phyloP scores from a whole-genome alignment of 2,888 invertebrate genomes.

The Cryptocephalus moraei region DNA sequence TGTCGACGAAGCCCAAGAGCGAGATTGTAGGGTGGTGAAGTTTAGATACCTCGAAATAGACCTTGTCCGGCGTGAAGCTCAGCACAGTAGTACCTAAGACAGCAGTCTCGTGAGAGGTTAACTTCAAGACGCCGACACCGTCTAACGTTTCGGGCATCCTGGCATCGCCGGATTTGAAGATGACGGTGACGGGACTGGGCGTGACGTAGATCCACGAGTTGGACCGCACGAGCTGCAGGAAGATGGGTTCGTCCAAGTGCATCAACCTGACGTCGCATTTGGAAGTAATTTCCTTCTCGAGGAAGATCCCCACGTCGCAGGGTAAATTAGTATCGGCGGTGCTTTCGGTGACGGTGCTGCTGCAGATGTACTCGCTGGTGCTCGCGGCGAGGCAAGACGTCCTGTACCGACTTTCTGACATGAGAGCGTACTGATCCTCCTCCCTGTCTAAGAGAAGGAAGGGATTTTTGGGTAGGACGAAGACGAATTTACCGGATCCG shows the following conservation, averaged over 20 bases:
- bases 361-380: conserved; percentile 2
- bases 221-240: conserved; percentile 3
- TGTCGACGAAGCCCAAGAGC: no score
- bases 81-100: no score
- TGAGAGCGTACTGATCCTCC: conserved; percentile 4
- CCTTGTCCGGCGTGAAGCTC: no score
- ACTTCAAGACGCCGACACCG: neutral
- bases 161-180: no score
- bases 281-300: neutral
- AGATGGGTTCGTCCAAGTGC: conserved; percentile 1
- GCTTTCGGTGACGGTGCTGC: conserved; percentile 2
- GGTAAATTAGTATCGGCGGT: neutral
- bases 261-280: conserved; percentile 3
- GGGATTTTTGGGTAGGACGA: conserved; percentile 4
- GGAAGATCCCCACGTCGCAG: conserved; percentile 5
- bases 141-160: conserved; percentile 5
- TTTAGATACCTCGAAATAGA: no score
- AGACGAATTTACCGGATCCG: conserved; percentile 1
- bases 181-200: neutral
- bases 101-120: neutral
- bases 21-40: no score
- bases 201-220: conserved; percentile 5
- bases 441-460: conserved; percentile 4
- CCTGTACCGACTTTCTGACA: conserved; percentile 2
- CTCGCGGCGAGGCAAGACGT: conserved; percentile 2